These are phyloP conservation scores for Dicranocentrus wangi DNA, from an alignment of 2,888 invertebrate genomes.

Conservation along the genomic window DNA sequence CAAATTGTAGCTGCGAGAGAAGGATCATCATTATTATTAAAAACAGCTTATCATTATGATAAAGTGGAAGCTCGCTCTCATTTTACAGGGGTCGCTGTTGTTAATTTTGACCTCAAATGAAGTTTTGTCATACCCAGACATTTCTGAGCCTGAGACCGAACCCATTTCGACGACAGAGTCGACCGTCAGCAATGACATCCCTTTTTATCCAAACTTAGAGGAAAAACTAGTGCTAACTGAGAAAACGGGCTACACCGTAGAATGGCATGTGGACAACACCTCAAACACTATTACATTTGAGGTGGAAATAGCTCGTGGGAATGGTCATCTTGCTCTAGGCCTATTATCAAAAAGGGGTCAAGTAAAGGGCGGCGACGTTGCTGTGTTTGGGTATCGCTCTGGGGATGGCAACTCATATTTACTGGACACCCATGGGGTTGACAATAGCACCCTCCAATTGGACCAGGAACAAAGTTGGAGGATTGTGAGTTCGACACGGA, in stretches of 20 bases:
- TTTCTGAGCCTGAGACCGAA: no score
- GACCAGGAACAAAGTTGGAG: slow-evolving; percentile 73
- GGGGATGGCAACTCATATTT: slow-evolving; percentile 5
- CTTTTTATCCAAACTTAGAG: no score
- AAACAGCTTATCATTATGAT: no score
- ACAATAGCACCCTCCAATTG: slow-evolving; percentile 68
- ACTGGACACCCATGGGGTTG: slow-evolving; percentile 73
- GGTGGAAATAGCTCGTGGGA: slow-evolving; percentile 21
- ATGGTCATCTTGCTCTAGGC: slow-evolving; percentile 44
- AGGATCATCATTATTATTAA: no score
- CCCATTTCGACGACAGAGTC: no score
- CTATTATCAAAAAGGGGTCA: slow-evolving; percentile 26
- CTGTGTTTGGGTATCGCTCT: slow-evolving; percentile 27
- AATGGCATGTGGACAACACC: not conserved
- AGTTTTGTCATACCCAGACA: no score
- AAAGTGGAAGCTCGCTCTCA: no score
- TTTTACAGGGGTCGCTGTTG: no score
- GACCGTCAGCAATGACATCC: no score
- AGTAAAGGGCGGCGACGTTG: slow-evolving; percentile 42
- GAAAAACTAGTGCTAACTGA: no score
- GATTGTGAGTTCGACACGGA: slow-evolving; percentile 73
- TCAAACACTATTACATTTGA: slow-evolving; percentile 8
- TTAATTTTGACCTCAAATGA: no score
- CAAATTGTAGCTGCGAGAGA: no score
- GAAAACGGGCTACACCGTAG: not conserved